Base-by-base conservation (phyloP, 2,888 invertebrate genomes). In the Sphaerophoria taeniata region DNA sequence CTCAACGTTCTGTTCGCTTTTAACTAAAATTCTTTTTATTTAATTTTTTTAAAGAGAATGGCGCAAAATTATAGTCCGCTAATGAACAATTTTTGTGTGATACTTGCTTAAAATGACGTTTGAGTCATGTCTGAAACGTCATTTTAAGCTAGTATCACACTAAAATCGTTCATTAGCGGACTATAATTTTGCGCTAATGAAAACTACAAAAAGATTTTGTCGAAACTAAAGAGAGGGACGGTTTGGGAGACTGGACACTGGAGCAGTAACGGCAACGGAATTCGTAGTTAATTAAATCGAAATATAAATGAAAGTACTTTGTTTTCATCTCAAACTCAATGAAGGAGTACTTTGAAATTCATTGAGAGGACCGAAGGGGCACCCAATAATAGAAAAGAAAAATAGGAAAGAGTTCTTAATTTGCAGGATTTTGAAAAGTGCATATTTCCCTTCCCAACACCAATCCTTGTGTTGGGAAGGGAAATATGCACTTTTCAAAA, bases 231-330 rank as follows among this genome's bases (percentile, higher is more conserved):
- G 60, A 6, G 11, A 12, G 16, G 39, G 6, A n/a, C n/a, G 3
- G 12, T 4, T 5, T 7, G n/a, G 31, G 3, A 4, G 24, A 6
- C 9, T 24, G 14, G 3, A 31, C 55, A n/a, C 9, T 6, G 3
- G 58, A 12, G 24, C 24, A 24, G 24, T 24, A 24, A 24, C 2
- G 12, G 16, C 39, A 7, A 53, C 65, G 69, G 58, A 36, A 74
- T 61, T 58, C 58, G 67, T 74, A 82, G 70, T 75, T 86, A 73
- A 73, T 87, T 87, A 83, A 87, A 82, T 87, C 73, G 73, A 78
- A 70, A 71, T 75, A 51, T 65, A 76, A 71, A 75, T 75, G 71
- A 47, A 75, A 76, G 71, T 49, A 43, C 71, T 65, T 78, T 78
- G 49, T 65, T 78, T 33, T 34, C 33, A 60, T 60, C 43, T 60